A percentile compares a stretch with the other conserved stretches of the same genome.
Evolutionary conservation across 2,113 vertebrate species (phyloP).

Genomic region (Ceuthmochares aereus): DNA sequence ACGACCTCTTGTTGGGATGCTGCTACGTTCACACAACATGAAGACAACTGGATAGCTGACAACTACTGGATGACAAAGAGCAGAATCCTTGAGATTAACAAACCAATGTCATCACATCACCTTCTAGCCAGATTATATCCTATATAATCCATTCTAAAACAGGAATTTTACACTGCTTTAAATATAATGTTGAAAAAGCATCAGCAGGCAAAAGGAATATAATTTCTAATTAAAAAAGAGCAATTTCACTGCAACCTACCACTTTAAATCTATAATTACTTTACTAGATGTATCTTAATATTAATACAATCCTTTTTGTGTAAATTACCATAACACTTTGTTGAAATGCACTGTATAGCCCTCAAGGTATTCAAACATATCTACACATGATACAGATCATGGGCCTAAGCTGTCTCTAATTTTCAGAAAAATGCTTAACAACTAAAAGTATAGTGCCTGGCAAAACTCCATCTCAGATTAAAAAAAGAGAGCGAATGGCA

Average conservation of each 20-base stretch:
- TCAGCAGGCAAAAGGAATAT: conserved; percentile 22
- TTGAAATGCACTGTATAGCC: conserved; percentile 62
- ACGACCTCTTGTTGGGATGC: background rate
- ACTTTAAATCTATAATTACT: conserved; percentile 71
- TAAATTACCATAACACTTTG: conserved; percentile 69
- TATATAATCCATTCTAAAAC: background rate
- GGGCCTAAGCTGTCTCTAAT: conserved; percentile 57
- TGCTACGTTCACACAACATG: background rate
- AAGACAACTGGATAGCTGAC: background rate
- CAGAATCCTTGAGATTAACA: background rate
- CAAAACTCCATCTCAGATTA: background rate
- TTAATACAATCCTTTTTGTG: conserved; percentile 58
- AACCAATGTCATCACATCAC: background rate
- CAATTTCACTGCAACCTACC: conserved; percentile 47
- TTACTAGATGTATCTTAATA: conserved; percentile 68
- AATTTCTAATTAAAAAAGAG: conserved; percentile 50
- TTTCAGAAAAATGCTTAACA: conserved; percentile 75
- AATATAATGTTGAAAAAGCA: conserved; percentile 22
- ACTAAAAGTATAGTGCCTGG: conserved; percentile 32
- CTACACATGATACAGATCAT: conserved; percentile 59
- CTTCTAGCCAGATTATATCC: background rate
- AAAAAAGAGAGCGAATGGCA: background rate
- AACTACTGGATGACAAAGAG: background rate
- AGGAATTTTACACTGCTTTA: background rate
- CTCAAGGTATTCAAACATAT: conserved; percentile 66